These are phyloP conservation scores for Tachuris rubrigastra DNA, from an alignment of 2,113 vertebrate genomes.

Conservation along the genomic window DNA sequence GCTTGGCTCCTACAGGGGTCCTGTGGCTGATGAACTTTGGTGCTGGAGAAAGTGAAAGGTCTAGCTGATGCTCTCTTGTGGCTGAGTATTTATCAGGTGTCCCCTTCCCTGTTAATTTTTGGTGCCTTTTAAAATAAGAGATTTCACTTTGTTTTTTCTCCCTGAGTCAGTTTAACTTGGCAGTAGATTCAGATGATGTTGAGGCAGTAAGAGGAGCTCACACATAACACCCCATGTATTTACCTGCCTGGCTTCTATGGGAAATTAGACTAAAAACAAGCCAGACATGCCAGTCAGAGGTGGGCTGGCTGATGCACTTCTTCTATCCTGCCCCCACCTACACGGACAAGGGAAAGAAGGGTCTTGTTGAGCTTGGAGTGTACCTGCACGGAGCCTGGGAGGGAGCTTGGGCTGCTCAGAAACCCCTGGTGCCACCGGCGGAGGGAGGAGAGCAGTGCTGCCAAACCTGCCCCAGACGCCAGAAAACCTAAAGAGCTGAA, in stretches of 20 bases:
- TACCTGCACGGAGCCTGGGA: background rate
- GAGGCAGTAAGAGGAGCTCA: background rate
- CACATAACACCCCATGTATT: rapidly evolving
- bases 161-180: background rate
- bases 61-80: background rate
- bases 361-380: background rate
- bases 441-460: background rate
- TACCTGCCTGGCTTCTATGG: background rate
- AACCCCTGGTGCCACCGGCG: rapidly evolving
- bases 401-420: background rate
- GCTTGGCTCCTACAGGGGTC: background rate
- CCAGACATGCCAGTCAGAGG: background rate
- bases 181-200: background rate
- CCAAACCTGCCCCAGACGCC: background rate
- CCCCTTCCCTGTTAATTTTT: background rate
- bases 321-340: background rate
- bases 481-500: background rate
- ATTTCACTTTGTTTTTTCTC: background rate
- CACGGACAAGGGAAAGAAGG: background rate
- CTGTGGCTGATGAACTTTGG: background rate
- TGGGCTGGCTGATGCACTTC: background rate
- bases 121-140: background rate
- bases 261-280: background rate
- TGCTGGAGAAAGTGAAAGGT: background rate
- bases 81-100: background rate